Evolutionary conservation across 1,140 invertebrate species (phyloP).

Genomic region (Ips typographus): DNA sequence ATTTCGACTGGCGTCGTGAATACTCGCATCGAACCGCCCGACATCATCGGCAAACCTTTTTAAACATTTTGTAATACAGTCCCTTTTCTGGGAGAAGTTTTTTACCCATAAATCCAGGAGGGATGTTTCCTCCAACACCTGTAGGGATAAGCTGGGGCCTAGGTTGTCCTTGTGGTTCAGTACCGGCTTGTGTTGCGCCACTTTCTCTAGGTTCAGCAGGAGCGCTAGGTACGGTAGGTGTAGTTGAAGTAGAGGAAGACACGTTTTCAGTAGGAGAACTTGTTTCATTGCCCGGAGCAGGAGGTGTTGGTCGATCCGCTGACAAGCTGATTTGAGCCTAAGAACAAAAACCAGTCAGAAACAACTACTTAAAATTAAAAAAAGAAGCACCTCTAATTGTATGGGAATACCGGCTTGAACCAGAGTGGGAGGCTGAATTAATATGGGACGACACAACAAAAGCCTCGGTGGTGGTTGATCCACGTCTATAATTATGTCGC

Average conservation of each 20-base stretch:
- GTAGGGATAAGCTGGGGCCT: not conserved
- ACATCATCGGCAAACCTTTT: conserved; percentile 29
- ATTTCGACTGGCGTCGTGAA: conserved; percentile 46
- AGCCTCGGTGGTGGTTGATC: conserved; percentile 66
- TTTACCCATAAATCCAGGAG: conserved; percentile 30
- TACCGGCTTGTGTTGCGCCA: not conserved
- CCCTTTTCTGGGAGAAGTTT: not conserved
- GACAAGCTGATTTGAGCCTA: conserved; percentile 59
- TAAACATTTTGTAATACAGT: no score
- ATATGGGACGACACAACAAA: conserved; percentile 69
- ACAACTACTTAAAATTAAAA: conserved; percentile 10
- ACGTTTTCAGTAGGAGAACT: conserved; percentile 21
- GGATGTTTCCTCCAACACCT: not conserved
- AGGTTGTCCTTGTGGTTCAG: not conserved
- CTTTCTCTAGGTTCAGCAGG: conserved; percentile 3
- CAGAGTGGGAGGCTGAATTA: conserved; percentile 68
- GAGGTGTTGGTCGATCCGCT: conserved; percentile 40
- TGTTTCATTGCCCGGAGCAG: not conserved
- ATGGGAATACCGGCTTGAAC: conserved; percentile 66
- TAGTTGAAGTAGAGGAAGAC: conserved; percentile 12
- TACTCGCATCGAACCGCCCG: conserved; percentile 41
- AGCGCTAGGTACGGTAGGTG: not conserved
- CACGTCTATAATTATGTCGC: conserved; percentile 79
- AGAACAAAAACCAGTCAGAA: not conserved
- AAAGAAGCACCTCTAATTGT: conserved; percentile 58